These are phyloP conservation scores for Trissolcus basalis DNA, from an alignment of 1,140 invertebrate genomes.

Conservation along the genomic window DNA sequence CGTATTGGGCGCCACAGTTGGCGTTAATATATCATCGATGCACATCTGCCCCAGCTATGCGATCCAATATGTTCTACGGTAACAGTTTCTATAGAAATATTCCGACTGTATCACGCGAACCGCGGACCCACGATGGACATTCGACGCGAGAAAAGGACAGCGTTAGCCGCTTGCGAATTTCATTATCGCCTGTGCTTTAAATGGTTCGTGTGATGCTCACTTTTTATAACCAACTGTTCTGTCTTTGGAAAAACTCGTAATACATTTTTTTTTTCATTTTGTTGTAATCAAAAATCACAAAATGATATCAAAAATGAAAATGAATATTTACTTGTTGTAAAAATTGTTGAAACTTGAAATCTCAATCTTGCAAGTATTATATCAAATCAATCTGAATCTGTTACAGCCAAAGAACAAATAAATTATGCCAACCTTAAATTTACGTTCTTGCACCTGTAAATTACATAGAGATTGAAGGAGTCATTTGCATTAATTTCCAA, in stretches of 20 bases:
- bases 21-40: slow-evolving; percentile 76
- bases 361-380: background rate
- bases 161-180: slow-evolving; percentile 42
- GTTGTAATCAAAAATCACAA: too few species aligned
- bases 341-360: too few species aligned
- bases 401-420: background rate
- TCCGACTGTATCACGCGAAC: slow-evolving; percentile 28
- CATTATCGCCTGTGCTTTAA: slow-evolving; percentile 44
- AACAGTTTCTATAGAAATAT: slow-evolving; percentile 73
- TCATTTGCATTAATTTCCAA: background rate
- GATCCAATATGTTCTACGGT: slow-evolving; percentile 73
- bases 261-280: too few species aligned
- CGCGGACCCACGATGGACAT: slow-evolving; percentile 29
- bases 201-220: slow-evolving; percentile 29
- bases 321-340: too few species aligned
- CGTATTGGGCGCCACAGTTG: slow-evolving; percentile 71
- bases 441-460: background rate
- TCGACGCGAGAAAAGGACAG: slow-evolving; percentile 30
- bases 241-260: too few species aligned
- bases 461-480: background rate
- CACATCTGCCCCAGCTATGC: slow-evolving; percentile 75
- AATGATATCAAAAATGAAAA: too few species aligned
- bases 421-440: background rate
- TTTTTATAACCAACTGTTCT: background rate
- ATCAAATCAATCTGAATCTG: background rate